Percentiles rank a stretch among this genome's conserved stretches.
Conservation (phyloP, 2,797 vertebrate species). For the Dicrostonyx torquatus region DNA sequence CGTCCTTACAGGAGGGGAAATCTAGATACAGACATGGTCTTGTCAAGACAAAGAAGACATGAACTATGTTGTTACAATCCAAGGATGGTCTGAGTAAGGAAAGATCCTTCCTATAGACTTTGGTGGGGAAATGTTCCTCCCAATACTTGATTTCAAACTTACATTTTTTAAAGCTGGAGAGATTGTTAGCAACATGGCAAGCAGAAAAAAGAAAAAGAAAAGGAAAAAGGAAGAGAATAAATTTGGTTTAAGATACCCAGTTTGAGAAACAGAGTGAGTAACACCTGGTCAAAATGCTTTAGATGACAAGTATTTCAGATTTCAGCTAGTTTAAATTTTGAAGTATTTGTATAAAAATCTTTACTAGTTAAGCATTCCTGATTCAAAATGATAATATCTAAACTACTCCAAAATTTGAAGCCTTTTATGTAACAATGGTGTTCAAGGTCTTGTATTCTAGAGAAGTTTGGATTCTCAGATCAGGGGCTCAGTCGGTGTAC, state of each 20-base stretch:
- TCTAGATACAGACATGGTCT: neutral
- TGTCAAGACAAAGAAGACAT: neutral
- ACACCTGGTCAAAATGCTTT: neutral
- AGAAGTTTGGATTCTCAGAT: neutral
- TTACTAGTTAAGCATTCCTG: neutral
- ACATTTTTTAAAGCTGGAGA: neutral
- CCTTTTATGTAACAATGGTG: neutral
- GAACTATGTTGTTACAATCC: neutral
- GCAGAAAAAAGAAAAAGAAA: neutral
- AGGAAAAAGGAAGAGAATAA: neutral
- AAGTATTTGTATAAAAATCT: neutral
- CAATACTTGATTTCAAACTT: conserved; percentile 18
- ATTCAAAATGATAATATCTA: neutral
- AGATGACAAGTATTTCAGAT: neutral
- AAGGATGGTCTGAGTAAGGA: conserved; percentile 21
- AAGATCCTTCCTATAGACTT: neutral
- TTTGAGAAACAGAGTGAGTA: neutral
- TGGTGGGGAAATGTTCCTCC: neutral
- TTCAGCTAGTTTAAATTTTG: neutral
- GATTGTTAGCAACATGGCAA: neutral
- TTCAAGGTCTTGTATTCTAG: neutral
- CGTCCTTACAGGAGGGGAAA: conserved; percentile 25
- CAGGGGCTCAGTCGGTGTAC: neutral
- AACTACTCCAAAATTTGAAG: neutral
- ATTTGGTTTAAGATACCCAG: neutral